These are phyloP conservation scores for Channa striata DNA, from an alignment of 2,797 vertebrate genomes.

Conservation along the genomic window DNA sequence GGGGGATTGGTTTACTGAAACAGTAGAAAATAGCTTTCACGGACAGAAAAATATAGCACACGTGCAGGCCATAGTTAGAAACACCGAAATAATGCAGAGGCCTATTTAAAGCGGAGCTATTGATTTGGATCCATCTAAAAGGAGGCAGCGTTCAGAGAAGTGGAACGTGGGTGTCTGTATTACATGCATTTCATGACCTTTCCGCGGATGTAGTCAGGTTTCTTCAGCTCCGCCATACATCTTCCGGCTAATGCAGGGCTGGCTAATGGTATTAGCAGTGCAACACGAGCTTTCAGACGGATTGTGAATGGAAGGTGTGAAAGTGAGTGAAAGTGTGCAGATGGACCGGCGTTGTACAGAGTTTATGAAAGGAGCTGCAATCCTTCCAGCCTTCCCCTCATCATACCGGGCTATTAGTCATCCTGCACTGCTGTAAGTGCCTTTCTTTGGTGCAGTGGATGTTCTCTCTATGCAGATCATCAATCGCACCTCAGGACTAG, in stretches of 20 bases:
- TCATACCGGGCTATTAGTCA: constrained; percentile 12
- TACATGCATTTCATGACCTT: constrained; percentile 79
- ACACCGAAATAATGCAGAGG: constrained; percentile 60
- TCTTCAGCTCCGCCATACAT: constrained; percentile 68
- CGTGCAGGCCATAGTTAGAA: constrained; percentile 73
- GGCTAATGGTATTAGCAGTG: constrained; percentile 71
- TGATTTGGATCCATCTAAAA: constrained; percentile 66
- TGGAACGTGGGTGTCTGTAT: constrained; percentile 63
- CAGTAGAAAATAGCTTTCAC: constrained; percentile 48
- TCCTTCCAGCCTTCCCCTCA: constrained; percentile 4
- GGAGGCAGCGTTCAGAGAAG: constrained; percentile 50
- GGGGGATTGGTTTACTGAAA: constrained; percentile 65
- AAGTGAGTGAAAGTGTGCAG: constrained; percentile 44
- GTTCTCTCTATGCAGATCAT: constrained; percentile 20
- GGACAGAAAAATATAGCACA: constrained; percentile 58
- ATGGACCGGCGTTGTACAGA: background rate
- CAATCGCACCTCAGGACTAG: constrained; percentile 20
- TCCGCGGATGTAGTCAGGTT: constrained; percentile 74
- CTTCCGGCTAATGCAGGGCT: constrained; percentile 62
- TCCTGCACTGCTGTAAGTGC: constrained; percentile 3
- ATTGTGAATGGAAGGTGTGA: constrained; percentile 65
- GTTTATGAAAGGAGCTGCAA: constrained; percentile 29
- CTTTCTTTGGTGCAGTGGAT: constrained; percentile 13
- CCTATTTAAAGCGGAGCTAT: constrained; percentile 77
- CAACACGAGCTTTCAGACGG: constrained; percentile 69